phyloP scores from a whole-genome alignment of 1,140 invertebrate genomes.

The honey bee (Apis mellifera) region Amel_HAv3.1 CM009944.2:2087501-2088000 shows the following conservation, averaged over 20 bases:
- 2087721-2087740: background rate
- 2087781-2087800: background rate
- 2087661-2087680: background rate
- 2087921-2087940: background rate
- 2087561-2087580: background rate
- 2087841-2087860: background rate
- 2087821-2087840: background rate
- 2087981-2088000: too few relatives aligned
- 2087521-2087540: background rate
- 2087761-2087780: background rate
- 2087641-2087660: background rate
- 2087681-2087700: background rate
- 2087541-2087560: background rate
- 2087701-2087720: too few relatives aligned
- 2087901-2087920: background rate
- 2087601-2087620: background rate
- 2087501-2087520: background rate
- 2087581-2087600: background rate
- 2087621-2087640: background rate
- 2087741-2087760: background rate
- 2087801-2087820: too few relatives aligned
- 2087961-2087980: too few relatives aligned
- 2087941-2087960: too few relatives aligned
- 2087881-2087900: background rate
- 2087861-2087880: background rate